Evolutionary conservation across 2,888 invertebrate genomes (phyloP).

Genomic region (Mamestra brassicae): DNA sequence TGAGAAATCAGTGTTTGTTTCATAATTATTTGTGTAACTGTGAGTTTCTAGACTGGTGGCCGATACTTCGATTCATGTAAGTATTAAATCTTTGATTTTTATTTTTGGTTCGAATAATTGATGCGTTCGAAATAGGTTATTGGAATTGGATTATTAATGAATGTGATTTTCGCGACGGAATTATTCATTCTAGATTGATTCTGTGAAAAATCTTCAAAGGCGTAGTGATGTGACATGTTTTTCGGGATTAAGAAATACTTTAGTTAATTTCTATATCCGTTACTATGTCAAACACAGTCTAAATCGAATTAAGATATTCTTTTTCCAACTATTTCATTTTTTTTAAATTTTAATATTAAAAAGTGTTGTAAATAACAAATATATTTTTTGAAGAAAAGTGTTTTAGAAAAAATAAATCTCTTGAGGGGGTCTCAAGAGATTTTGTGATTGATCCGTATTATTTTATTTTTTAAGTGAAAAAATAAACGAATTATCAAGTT

Average conservation of each 20-base stretch:
- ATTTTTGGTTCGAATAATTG: conserved; percentile 45
- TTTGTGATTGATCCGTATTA: background rate
- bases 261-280: conserved; percentile 19
- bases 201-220: conserved; percentile 33
- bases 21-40: conserved; percentile 71
- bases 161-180: conserved; percentile 31
- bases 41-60: conserved; percentile 64
- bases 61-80: conserved; percentile 57
- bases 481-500: background rate
- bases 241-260: conserved; percentile 31
- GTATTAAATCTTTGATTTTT: conserved; percentile 52
- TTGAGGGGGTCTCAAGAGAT: no score
- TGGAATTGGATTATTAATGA: conserved; percentile 40
- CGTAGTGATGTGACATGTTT: conserved; percentile 36
- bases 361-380: no score
- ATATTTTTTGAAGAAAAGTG: no score
- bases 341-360: background rate
- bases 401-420: no score
- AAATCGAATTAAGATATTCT: background rate
- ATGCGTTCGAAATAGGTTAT: conserved; percentile 58
- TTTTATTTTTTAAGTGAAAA: background rate
- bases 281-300: conserved; percentile 32
- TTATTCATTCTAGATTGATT: conserved; percentile 41
- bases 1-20: conserved; percentile 72
- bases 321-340: background rate